phyloP scores from a whole-genome alignment of 2,888 invertebrate genomes.

The Pherbina coryleti region DNA sequence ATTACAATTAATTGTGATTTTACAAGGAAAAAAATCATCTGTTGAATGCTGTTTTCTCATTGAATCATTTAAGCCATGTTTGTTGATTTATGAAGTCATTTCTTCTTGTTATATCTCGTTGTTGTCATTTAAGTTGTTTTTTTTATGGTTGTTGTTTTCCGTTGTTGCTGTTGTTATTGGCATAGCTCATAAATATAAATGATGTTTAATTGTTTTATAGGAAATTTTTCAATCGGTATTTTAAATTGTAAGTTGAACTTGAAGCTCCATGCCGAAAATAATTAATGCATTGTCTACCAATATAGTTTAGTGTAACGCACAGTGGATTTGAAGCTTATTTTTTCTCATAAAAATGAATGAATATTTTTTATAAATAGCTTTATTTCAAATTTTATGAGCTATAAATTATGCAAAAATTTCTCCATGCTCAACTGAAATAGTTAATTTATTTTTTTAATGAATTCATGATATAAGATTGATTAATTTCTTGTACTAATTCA shows the following conservation, averaged over 20 bases:
- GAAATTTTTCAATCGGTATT: too few species aligned
- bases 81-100: not conserved
- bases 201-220: not conserved
- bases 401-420: too few species aligned
- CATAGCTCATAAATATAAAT: constrained; percentile 14
- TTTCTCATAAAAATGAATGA: too few species aligned
- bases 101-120: not conserved
- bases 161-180: not conserved
- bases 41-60: not conserved
- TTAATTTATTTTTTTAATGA: too few species aligned
- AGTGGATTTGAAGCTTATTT: not conserved
- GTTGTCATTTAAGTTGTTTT: not conserved
- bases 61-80: not conserved
- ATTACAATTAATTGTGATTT: too few species aligned
- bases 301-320: not conserved
- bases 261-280: not conserved
- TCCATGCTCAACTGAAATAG: too few species aligned
- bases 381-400: too few species aligned
- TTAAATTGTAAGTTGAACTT: not conserved
- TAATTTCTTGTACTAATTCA: too few species aligned
- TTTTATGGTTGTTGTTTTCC: not conserved
- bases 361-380: too few species aligned
- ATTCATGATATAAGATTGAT: too few species aligned
- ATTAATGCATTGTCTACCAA: too few species aligned
- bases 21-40: too few species aligned